Base-by-base conservation (phyloP, 2,113 vertebrate genomes). In the Thryonomys swinderianus region DNA sequence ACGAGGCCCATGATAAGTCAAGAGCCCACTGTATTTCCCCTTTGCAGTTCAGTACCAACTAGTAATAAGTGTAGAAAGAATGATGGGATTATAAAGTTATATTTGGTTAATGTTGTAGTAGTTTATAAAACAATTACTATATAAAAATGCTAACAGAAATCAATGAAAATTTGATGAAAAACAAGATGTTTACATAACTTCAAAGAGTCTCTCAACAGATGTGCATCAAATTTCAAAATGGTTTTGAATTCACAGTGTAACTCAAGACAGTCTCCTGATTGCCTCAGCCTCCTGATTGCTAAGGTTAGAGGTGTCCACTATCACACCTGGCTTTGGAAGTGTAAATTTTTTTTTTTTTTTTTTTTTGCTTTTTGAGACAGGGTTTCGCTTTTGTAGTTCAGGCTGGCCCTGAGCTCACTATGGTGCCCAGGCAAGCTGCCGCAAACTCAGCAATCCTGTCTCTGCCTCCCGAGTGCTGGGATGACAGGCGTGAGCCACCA, bases 121-220 rank as follows among this genome's bases (percentile, higher is more conserved):
- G 82, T 94, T 86, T 32, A 91, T 80, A 17, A 45, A 90, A 76
- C n/a, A 48, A 67, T 85, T 82, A 64, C 42, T 45, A 30, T 74
- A 74, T 62, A 82, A 61, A 94, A 86, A 59, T 78, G 14, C 45
- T 94, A 86, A 42, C 64, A 71, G 2, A 45, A 87, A 42, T 48
- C 2, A 48, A 61, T 89, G 18, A 48, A 53, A 67, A 45, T 94
- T 94, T 88, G 48, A 1, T 79, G 67, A 59, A 12, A 67, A 82
- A 85, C 16, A 93, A 80, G 30, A 17, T 69, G 32, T 57, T 86
- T 93, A 40, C 8, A 16, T 76, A 67, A 32, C 62, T 42, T 93
- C 30, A 80, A 71, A 88, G 57, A 79, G 40, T 91, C 30, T 61
- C 3, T 59, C 12, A 73, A 1, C 6, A 84, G 37, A 64, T 64